These are phyloP conservation scores for Catharus minimus DNA, from an alignment of 2,113 vertebrate genomes.

Conservation along the genomic window DNA sequence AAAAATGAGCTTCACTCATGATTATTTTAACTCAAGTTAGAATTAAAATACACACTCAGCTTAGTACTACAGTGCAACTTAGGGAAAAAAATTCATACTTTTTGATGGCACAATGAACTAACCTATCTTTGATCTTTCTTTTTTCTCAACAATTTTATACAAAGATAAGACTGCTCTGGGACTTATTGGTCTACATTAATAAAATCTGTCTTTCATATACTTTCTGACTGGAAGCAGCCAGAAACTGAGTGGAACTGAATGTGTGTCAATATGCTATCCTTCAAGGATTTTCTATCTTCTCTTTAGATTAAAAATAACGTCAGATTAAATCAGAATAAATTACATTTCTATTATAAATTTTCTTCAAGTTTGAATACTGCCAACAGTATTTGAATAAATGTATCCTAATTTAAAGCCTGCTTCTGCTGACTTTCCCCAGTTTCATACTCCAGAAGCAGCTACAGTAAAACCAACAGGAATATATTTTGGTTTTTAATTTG, in stretches of 20 bases:
- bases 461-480: not conserved
- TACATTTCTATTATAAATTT: not conserved
- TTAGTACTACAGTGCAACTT: not conserved
- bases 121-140: not conserved
- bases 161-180: not conserved
- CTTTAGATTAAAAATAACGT: not conserved
- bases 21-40: not conserved
- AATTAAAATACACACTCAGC: not conserved
- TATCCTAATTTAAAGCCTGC: not conserved
- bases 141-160: not conserved
- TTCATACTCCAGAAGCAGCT: not conserved
- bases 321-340: conserved; percentile 1
- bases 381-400: not conserved
- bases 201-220: not conserved
- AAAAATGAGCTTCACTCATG: not conserved
- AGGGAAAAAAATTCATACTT: not conserved
- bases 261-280: not conserved
- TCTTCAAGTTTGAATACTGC: not conserved
- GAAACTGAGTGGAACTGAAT: not conserved
- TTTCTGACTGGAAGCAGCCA: not conserved
- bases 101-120: not conserved
- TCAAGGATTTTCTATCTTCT: not conserved
- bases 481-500: not conserved
- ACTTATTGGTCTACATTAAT: not conserved
- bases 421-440: not conserved